A percentile compares a stretch with the other conserved stretches of the same genome.
phyloP scores from a whole-genome alignment of 2,113 vertebrate genomes.

The Podiceps cristatus region DNA sequence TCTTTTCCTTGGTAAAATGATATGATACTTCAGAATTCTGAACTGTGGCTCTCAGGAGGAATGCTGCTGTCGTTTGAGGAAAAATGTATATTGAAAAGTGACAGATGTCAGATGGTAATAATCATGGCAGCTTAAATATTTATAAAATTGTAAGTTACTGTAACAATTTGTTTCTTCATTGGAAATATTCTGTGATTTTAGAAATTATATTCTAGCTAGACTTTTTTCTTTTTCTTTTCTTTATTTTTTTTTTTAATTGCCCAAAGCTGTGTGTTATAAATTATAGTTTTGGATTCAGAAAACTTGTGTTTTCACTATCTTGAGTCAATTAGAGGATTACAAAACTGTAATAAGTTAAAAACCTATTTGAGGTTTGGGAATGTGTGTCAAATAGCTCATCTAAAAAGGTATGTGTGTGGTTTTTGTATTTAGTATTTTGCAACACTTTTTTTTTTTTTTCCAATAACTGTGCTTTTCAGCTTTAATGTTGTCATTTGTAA shows the following conservation, averaged over 20 bases:
- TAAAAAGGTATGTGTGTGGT: neutral
- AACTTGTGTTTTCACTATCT: neutral
- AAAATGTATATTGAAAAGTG: neutral
- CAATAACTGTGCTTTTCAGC: neutral
- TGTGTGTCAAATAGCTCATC: neutral
- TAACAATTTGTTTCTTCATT: neutral
- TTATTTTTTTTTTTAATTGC: neutral
- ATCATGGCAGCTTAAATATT: slow-evolving; percentile 9
- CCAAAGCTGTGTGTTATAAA: neutral
- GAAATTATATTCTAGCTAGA: neutral
- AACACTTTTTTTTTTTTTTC: neutral
- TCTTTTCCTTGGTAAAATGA: neutral
- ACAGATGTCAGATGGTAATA: neutral
- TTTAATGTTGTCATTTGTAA: neutral
- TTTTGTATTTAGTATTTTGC: neutral
- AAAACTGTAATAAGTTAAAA: neutral
- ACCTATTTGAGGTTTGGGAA: neutral
- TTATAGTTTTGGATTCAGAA: neutral
- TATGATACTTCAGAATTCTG: neutral
- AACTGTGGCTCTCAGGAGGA: slow-evolving; percentile 4
- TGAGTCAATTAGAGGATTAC: neutral
- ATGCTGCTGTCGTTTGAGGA: neutral
- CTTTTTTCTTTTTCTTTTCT: too few relatives aligned
- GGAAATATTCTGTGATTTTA: neutral
- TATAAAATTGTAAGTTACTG: neutral